These are phyloP conservation scores for Trochalopteron elliotii DNA, from an alignment of 2,113 vertebrate genomes.

Conservation along the genomic window DNA sequence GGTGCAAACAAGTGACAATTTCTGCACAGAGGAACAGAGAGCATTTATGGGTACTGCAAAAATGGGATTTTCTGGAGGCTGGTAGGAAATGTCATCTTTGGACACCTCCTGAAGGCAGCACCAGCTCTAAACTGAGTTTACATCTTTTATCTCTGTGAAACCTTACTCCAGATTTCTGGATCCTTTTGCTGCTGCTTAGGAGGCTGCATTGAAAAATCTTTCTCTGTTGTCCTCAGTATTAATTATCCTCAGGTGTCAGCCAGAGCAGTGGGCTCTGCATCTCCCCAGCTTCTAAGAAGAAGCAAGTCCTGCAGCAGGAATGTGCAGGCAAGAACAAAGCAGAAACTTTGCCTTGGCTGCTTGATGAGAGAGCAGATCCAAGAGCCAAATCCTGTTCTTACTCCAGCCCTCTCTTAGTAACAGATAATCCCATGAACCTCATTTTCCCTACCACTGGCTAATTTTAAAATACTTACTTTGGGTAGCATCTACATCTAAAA, in stretches of 20 bases:
- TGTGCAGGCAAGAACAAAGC: neutral
- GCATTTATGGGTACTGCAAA: neutral
- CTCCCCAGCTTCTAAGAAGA: neutral
- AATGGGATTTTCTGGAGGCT: neutral
- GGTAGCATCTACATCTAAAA: neutral
- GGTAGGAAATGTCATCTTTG: neutral
- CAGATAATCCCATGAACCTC: neutral
- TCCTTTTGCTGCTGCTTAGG: neutral
- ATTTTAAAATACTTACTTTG: neutral
- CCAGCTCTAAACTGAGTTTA: neutral
- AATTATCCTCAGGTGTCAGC: neutral
- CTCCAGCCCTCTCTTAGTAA: neutral
- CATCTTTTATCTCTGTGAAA: neutral
- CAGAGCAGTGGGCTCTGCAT: neutral
- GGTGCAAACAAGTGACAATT: neutral
- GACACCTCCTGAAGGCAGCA: neutral
- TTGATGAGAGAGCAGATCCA: neutral
- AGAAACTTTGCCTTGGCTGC: neutral
- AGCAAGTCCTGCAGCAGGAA: neutral
- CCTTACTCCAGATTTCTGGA: neutral
- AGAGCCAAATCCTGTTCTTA: neutral
- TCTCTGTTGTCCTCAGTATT: neutral
- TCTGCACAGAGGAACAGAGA: neutral
- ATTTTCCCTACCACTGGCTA: neutral
- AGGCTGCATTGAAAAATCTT: neutral